Percentiles rank a stretch among this genome's conserved stretches.
These are phyloP conservation scores for Crenuchus spilurus DNA, from an alignment of 2,797 vertebrate species.

Conservation along the genomic window DNA sequence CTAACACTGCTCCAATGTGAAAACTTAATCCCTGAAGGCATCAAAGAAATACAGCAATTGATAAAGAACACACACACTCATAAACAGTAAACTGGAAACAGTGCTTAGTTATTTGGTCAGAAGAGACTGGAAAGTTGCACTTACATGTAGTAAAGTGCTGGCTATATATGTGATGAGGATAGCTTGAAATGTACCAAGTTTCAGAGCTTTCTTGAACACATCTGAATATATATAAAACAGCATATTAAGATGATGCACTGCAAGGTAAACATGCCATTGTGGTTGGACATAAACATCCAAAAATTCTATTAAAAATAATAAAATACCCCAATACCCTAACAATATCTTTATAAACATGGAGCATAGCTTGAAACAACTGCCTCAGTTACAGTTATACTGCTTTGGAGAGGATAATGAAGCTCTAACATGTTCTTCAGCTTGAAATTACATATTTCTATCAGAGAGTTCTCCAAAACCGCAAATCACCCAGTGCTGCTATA, in stretches of 20 bases:
- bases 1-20: constrained; percentile 88
- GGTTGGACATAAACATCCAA: too few relatives aligned
- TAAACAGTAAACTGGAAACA: background rate
- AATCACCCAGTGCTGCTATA: too few relatives aligned
- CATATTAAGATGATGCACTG: background rate
- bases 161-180: constrained; percentile 89
- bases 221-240: constrained; percentile 69
- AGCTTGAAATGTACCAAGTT: constrained; percentile 86
- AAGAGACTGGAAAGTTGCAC: constrained; percentile 49
- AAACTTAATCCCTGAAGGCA: constrained; percentile 87
- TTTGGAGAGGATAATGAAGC: too few relatives aligned
- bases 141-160: constrained; percentile 90
- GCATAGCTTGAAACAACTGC: too few relatives aligned
- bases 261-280: background rate
- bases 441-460: too few relatives aligned
- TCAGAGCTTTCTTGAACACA: constrained; percentile 87
- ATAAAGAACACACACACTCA: background rate
- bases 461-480: too few relatives aligned
- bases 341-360: too few relatives aligned
- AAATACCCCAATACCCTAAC: too few relatives aligned
- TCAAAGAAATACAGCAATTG: background rate
- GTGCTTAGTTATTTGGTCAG: background rate
- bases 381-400: too few relatives aligned
- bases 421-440: too few relatives aligned
- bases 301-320: too few relatives aligned